phyloP scores from a whole-genome alignment of 2,113 vertebrate genomes.

The Riparia riparia region DNA sequence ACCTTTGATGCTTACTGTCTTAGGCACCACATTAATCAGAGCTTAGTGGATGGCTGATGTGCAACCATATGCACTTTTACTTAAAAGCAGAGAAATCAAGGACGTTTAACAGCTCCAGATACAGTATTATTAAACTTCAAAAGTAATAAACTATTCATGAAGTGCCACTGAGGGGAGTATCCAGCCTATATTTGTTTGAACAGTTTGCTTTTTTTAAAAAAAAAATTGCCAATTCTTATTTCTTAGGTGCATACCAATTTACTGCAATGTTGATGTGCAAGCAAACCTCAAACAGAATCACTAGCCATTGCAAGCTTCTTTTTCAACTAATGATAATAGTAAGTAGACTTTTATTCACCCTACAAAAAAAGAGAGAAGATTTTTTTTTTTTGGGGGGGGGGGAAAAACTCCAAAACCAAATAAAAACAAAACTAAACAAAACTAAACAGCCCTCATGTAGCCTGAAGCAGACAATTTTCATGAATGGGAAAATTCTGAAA shows the following conservation, averaged over 20 bases:
- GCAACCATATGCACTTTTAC: neutral
- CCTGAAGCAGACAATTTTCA: neutral
- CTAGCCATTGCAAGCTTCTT: neutral
- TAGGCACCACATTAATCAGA: neutral
- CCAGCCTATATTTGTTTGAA: neutral
- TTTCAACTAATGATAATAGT: neutral
- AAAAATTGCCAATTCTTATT: neutral
- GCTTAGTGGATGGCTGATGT: slow-evolving; percentile 2
- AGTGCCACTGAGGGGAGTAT: neutral
- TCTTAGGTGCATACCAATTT: neutral
- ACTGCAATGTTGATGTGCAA: neutral
- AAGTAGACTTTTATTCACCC: neutral
- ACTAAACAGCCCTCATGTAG: neutral
- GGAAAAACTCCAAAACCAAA: neutral
- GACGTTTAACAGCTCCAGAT: neutral
- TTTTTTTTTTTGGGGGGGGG: no score
- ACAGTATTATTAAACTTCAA: neutral
- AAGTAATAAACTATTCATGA: slow-evolving; percentile 1
- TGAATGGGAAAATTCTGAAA: neutral
- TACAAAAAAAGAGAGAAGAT: neutral
- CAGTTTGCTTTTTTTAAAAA: neutral
- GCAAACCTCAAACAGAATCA: neutral
- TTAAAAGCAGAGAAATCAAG: slow-evolving; percentile 38
- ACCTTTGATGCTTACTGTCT: slow-evolving; percentile 14
- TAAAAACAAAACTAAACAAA: neutral